These are phyloP conservation scores for Thyatira batis DNA, from an alignment of 2,888 invertebrate species.

Conservation along the genomic window DNA sequence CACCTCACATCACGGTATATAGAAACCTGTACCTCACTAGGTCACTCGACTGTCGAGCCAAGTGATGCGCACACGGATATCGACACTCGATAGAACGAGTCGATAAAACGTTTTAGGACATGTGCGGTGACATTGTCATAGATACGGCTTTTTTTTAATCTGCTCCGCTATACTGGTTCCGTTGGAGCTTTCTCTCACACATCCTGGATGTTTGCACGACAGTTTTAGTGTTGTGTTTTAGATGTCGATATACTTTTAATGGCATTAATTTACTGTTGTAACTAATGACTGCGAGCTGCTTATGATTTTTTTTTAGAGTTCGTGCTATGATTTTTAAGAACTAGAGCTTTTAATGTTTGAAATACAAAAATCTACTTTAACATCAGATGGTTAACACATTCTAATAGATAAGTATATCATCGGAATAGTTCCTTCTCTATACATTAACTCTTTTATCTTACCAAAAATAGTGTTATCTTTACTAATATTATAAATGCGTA, in stretches of 20 bases:
- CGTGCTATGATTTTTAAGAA: too few species aligned
- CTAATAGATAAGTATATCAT: too few species aligned
- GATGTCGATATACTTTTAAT: not conserved
- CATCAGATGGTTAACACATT: too few species aligned
- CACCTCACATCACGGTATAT: constrained; percentile 30
- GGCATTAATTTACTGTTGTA: too few species aligned
- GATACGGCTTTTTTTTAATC: not conserved
- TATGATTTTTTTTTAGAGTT: not conserved
- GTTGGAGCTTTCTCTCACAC: not conserved
- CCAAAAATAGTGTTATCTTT: too few species aligned
- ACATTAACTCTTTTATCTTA: too few species aligned
- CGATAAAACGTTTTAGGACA: not conserved
- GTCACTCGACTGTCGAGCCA: constrained; percentile 46
- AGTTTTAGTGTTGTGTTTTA: not conserved
- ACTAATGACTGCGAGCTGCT: too few species aligned
- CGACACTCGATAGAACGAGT: constrained; percentile 36
- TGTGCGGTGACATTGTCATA: constrained; percentile 1
- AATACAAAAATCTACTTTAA: too few species aligned
- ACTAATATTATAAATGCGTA: too few species aligned
- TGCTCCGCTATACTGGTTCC: not conserved
- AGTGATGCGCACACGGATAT: constrained; percentile 52
- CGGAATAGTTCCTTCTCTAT: too few species aligned
- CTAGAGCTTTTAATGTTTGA: too few species aligned
- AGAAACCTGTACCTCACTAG: constrained; percentile 63
- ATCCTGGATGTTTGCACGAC: not conserved